Conservation (phyloP, 30 jellyfish, hydroid and myxozoan species). For the Calvadosia cruxmelitensis region DNA sequence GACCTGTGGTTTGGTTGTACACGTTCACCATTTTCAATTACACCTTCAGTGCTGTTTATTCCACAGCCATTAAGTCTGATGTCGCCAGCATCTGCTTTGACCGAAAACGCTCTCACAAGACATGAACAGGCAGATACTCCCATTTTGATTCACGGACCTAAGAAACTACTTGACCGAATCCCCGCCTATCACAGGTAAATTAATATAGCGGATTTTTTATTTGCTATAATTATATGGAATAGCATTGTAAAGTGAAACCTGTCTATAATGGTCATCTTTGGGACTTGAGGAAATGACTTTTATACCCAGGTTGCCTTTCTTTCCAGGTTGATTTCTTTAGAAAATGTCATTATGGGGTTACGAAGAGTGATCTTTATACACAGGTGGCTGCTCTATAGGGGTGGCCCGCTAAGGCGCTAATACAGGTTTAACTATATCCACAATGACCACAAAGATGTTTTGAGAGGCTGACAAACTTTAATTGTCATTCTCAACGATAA, state of each 20-base stretch:
- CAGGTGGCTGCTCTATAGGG: no score
- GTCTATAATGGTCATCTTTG: no score
- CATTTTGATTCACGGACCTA: slow-evolving; percentile 29
- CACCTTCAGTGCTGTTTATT: no score
- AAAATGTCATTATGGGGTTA: not conserved
- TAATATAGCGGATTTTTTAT: not conserved
- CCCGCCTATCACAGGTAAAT: slow-evolving; percentile 46
- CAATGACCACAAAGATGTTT: no score
- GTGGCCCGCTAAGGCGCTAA: no score
- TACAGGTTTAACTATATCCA: no score
- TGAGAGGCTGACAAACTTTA: slow-evolving; percentile 12
- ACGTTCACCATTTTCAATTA: no score
- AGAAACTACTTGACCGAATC: slow-evolving; percentile 22
- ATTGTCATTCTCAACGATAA: not conserved
- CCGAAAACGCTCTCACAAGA: slow-evolving; percentile 63
- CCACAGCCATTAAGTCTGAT: slow-evolving; percentile 15
- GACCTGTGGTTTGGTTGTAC: no score
- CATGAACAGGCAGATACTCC: slow-evolving; percentile 78
- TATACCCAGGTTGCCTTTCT: no score
- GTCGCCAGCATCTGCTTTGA: slow-evolving; percentile 31
- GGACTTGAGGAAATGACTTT: no score
- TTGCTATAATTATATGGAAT: not conserved
- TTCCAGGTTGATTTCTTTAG: not conserved
- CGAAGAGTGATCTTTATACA: no score
- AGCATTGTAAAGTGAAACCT: no score